phyloP scores from a whole-genome alignment of 2,888 invertebrate species.

The Agrilus biguttatus region DNA sequence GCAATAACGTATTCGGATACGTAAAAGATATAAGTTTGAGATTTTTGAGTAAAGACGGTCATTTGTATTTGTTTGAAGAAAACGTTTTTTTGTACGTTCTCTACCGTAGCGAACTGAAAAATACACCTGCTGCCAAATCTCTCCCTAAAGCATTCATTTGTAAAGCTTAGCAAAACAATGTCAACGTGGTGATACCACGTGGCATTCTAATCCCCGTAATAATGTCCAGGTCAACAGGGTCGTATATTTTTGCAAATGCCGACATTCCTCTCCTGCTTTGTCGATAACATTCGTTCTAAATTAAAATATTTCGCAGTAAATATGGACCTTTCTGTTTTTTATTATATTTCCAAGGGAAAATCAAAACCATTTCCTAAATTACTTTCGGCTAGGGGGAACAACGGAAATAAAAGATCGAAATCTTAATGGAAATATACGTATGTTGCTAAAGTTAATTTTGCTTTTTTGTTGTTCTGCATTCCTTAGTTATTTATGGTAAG shows the following conservation, averaged over 20 bases:
- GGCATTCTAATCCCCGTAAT: conserved; percentile 12
- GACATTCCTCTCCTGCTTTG: no score
- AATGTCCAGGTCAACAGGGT: conserved; percentile 12
- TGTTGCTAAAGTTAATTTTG: background rate
- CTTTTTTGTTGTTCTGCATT: background rate
- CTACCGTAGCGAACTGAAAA: conserved; percentile 11
- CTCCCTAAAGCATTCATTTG: conserved; percentile 19
- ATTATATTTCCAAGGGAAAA: no score
- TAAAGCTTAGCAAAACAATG: conserved; percentile 24
- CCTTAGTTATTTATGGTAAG: no score
- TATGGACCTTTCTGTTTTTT: no score
- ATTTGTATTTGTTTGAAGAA: conserved; percentile 7
- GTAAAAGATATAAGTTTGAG: no score
- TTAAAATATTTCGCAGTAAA: no score
- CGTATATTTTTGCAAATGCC: conserved; percentile 6
- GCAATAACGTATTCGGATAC: no score
- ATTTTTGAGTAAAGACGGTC: background rate
- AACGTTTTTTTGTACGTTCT: conserved; percentile 10
- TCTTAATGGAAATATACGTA: no score
- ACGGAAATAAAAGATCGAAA: no score
- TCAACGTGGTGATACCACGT: conserved; percentile 12
- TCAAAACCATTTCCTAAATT: no score
- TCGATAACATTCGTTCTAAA: no score
- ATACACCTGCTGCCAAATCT: conserved; percentile 19
- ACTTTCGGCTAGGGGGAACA: no score